Evolutionary conservation across 2,797 vertebrate genomes (phyloP).

Genomic region (Pseudochaenichthys georgianus): DNA sequence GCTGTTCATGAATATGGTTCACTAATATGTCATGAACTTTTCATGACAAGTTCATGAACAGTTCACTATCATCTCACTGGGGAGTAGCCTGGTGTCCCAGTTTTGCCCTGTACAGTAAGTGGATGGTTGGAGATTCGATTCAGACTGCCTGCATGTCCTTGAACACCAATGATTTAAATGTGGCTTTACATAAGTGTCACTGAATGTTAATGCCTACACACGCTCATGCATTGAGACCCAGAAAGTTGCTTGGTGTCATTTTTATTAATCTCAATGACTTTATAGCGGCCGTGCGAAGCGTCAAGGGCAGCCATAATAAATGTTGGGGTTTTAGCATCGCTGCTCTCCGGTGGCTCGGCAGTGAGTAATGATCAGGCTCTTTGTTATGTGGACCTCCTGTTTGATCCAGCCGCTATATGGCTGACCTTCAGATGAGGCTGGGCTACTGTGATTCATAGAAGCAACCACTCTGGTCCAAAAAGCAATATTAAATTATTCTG

Average conservation of each 20-base stretch:
- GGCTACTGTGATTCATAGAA: conserved; percentile 49
- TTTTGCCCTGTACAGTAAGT: not conserved
- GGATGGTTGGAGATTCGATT: conserved; percentile 4
- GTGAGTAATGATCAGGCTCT: conserved; percentile 63
- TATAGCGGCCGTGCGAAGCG: conserved; percentile 19
- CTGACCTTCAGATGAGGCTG: conserved; percentile 59
- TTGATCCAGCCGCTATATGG: conserved; percentile 37
- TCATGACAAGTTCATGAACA: too few species aligned
- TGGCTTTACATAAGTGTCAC: not conserved
- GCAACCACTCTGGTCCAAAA: conserved; percentile 46
- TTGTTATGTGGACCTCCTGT: conserved; percentile 29
- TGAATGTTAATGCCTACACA: conserved; percentile 11
- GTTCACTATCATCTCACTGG: too few species aligned
- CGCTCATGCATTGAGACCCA: not conserved
- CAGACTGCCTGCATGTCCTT: not conserved
- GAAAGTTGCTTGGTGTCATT: conserved; percentile 26
- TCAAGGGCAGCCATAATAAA: conserved; percentile 64
- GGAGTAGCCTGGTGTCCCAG: not conserved
- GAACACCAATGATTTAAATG: conserved; percentile 13
- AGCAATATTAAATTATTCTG: conserved; percentile 31
- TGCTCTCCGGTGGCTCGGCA: conserved; percentile 34
- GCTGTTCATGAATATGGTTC: too few species aligned
- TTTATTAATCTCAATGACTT: conserved; percentile 52
- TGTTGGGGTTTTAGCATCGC: conserved; percentile 52
- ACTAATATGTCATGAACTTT: too few species aligned